A percentile compares a stretch with the other conserved stretches of the same genome.
These are phyloP conservation scores for Mythimna loreyi DNA, from an alignment of 2,888 invertebrate genomes.

Conservation along the genomic window DNA sequence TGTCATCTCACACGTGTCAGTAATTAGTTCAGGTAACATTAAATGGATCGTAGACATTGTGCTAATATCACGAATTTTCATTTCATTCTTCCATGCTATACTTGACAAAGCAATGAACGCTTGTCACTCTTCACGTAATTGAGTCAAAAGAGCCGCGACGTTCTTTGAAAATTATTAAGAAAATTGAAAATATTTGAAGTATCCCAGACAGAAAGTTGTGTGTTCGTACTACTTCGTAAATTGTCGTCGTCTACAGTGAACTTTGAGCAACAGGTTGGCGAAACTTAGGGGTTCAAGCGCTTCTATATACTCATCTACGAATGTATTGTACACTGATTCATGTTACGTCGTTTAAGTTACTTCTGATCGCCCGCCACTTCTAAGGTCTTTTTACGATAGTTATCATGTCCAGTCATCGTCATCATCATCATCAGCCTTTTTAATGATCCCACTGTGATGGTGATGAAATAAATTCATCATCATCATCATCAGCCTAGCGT, in stretches of 20 bases:
- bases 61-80: constrained; percentile 3
- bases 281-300: not conserved
- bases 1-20: not conserved
- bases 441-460: too few relatives aligned
- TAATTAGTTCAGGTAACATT: constrained; percentile 9
- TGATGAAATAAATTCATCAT: too few relatives aligned
- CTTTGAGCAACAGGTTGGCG: constrained; percentile 8
- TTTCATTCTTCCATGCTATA: not conserved
- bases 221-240: not conserved
- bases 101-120: not conserved
- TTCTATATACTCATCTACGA: not conserved
- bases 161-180: not conserved
- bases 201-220: too few relatives aligned
- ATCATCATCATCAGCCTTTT: too few relatives aligned
- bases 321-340: not conserved
- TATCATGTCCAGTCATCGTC: too few relatives aligned
- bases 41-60: not conserved
- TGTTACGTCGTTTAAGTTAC: not conserved
- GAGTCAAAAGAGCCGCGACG: not conserved
- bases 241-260: not conserved
- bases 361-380: not conserved
- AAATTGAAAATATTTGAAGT: not conserved
- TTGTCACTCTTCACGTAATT: not conserved
- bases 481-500: too few relatives aligned
- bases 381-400: too few relatives aligned